Evolutionary conservation across 2,113 vertebrate species (phyloP).

Genomic region (Gila orcuttii): DNA sequence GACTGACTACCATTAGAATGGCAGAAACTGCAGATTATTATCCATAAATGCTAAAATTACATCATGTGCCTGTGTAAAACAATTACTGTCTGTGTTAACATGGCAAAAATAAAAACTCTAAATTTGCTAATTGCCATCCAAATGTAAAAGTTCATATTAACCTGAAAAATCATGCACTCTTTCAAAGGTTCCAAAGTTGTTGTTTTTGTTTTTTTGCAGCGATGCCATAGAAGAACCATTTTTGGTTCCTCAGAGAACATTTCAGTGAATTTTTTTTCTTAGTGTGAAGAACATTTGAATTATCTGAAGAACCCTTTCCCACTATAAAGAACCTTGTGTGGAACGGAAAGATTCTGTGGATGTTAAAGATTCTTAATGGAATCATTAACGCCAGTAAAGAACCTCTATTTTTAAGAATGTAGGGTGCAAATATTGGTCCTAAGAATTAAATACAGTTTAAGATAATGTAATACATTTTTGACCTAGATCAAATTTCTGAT

Average conservation of each 20-base stretch:
- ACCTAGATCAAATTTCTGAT: conserved; percentile 12
- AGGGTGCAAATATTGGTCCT: background rate
- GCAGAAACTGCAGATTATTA: conserved; percentile 1
- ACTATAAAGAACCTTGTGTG: background rate
- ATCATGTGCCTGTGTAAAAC: background rate
- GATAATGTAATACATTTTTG: background rate
- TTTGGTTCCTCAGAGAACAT: background rate
- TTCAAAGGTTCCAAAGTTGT: background rate
- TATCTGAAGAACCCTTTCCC: no score
- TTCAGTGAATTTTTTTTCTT: background rate
- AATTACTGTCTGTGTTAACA: background rate
- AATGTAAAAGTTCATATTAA: background rate
- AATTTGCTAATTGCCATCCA: background rate
- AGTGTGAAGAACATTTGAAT: no score
- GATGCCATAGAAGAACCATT: background rate
- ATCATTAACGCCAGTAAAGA: background rate
- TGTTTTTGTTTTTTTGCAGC: background rate
- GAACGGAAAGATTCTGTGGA: background rate
- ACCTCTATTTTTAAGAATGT: background rate
- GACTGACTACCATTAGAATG: background rate
- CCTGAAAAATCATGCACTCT: background rate
- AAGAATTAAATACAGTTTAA: background rate
- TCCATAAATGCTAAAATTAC: background rate
- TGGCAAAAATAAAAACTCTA: background rate
- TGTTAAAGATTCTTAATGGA: background rate